Evolutionary conservation across 2,797 vertebrate species (phyloP), one percentile per base, ranked within the genome.

Genomic region (Anguilla pacifica): DNA sequence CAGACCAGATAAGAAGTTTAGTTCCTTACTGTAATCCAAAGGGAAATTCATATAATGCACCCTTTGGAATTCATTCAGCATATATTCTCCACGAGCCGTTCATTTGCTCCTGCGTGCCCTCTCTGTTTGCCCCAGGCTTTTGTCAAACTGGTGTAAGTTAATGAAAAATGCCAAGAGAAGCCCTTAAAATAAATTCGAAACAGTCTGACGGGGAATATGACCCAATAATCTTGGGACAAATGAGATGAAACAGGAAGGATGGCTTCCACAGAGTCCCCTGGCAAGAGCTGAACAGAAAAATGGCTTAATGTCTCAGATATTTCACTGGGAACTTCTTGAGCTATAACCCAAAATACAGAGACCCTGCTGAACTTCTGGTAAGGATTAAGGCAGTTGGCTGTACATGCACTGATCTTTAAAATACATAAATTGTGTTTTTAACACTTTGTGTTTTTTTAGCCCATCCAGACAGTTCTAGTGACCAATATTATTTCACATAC

Each of bases 11-110:
- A 59, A 84, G 28, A 85, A 85, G 43, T 85, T 22, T 25, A 61
- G 35, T 85, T 13, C 28, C 31, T 59, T 61, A 57, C 39, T 43
- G 39, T 43, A 85, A 57, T 85, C 17, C 55, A 61, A 81, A 25
- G 90, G 94, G 90, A 91, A 93, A 67, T 93, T 91, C 28, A 15
- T 59, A 85, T 61, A 85, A 85, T 59, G 39, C 17, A 13, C 83
- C 74, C 87, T 84, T 87, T 85, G 82, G 87, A 59, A 87, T 87
- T 87, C 17, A 85, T 87, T 84, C 83, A 46, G 43, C 70, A 67
- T 87, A 83, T 84, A 49, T 87, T 87, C 87, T 87, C 61, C 61
- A 55, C 74, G 82, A 87, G 46, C 55, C 87, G 35, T 84, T 87
- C 55, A 57, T 84, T 70, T 87, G 82, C 35, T 87, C 49, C 67